Conservation (phyloP, 2,797 vertebrate genomes). For the Prunella strophiata region DNA sequence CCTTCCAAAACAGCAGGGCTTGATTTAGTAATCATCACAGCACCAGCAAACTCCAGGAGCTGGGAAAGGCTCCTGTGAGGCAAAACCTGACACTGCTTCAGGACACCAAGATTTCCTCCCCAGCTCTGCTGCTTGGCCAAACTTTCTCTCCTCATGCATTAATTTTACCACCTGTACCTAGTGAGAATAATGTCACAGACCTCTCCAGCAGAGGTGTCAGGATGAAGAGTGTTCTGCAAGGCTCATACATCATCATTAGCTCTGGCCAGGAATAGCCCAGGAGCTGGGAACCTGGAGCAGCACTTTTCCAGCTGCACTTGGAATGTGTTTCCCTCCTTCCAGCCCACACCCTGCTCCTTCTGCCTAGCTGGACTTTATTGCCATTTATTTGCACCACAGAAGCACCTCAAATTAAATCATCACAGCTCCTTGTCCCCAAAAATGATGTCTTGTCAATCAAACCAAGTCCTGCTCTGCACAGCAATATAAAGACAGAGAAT, state of each 20-base stretch:
- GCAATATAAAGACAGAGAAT: not conserved
- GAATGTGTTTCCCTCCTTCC: not conserved
- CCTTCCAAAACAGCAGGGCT: not conserved
- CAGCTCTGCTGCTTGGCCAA: not conserved
- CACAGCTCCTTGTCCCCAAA: not conserved
- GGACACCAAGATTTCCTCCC: not conserved
- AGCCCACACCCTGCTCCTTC: not conserved
- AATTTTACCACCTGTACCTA: conserved; percentile 9
- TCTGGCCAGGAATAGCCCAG: conserved; percentile 33
- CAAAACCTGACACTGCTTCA: not conserved
- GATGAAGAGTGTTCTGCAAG: conserved; percentile 7
- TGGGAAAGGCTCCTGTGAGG: not conserved
- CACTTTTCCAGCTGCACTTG: not conserved
- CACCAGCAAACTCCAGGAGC: not conserved
- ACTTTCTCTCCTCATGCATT: not conserved
- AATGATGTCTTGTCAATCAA: not conserved
- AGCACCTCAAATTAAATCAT: not conserved
- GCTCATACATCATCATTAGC: conserved; percentile 56
- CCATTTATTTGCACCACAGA: not conserved
- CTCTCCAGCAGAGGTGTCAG: not conserved
- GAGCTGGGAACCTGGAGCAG: not conserved
- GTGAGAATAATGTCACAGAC: not conserved
- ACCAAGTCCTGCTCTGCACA: not conserved
- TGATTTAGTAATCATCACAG: not conserved
- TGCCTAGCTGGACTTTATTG: not conserved